Evolutionary conservation across 2,888 invertebrate species (phyloP).

Genomic region (Clitarchus hookeri): DNA sequence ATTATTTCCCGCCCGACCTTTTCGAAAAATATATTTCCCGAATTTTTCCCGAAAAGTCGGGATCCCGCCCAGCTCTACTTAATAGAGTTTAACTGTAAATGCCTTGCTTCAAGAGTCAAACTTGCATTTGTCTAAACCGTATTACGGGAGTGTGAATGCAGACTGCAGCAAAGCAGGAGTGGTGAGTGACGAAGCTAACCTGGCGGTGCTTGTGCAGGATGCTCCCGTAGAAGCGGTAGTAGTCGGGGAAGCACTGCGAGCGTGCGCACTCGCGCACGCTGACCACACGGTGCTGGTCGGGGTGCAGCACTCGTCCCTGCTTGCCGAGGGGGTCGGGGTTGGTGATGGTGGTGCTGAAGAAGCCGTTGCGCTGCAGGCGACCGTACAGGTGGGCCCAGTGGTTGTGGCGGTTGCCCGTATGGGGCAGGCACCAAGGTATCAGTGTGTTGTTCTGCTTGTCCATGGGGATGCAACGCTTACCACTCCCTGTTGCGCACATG

Average conservation of each 20-base stretch:
- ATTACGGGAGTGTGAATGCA: no score
- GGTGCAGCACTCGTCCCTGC: slow-evolving; percentile 84
- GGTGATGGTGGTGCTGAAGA: slow-evolving; percentile 81
- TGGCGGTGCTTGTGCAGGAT: slow-evolving; percentile 80
- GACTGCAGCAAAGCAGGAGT: no score
- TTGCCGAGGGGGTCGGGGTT: slow-evolving; percentile 92
- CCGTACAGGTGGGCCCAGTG: slow-evolving; percentile 86
- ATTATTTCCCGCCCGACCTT: no score
- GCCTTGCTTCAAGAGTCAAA: no score
- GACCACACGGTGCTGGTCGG: slow-evolving; percentile 77
- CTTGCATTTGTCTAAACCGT: no score
- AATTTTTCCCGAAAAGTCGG: no score
- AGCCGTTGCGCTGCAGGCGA: slow-evolving; percentile 80
- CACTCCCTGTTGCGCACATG: slow-evolving; percentile 68
- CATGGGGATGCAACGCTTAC: slow-evolving; percentile 66
- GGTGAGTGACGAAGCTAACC: slow-evolving; percentile 54
- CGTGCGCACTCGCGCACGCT: slow-evolving; percentile 86
- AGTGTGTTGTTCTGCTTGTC: slow-evolving; percentile 82
- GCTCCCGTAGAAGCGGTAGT: slow-evolving; percentile 74
- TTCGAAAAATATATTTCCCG: no score
- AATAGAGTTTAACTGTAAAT: no score
- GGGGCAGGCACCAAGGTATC: slow-evolving; percentile 88
- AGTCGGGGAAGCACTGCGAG: slow-evolving; percentile 83
- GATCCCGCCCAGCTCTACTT: no score
- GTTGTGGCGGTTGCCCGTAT: slow-evolving; percentile 83